A percentile compares a stretch with the other conserved stretches of the same genome.
Evolutionary conservation across 2,113 vertebrate species (phyloP).

Genomic region (Oncorhynchus mykiss): DNA sequence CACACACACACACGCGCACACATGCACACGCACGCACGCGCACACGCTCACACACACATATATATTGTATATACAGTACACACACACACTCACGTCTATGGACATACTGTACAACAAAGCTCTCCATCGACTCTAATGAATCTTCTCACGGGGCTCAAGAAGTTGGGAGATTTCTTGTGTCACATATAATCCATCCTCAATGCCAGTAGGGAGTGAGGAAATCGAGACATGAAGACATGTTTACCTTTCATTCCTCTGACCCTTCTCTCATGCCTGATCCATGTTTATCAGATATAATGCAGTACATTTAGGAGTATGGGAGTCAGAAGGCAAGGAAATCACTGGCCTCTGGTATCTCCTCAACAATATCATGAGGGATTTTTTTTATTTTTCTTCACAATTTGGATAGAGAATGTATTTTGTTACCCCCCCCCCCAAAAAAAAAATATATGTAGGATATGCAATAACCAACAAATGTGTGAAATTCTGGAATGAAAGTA

Average conservation of each 20-base stretch:
- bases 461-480: too few relatives aligned
- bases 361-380: too few relatives aligned
- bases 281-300: conserved; percentile 15
- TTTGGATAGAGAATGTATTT: too few relatives aligned
- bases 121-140: background rate
- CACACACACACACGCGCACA: background rate
- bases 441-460: too few relatives aligned
- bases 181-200: background rate
- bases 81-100: background rate
- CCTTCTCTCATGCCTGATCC: conserved; percentile 15
- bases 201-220: conserved; percentile 11
- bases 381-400: too few relatives aligned
- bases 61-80: background rate
- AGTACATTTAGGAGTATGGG: background rate
- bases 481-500: too few relatives aligned
- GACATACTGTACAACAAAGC: background rate
- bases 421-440: too few relatives aligned
- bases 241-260: conserved; percentile 13
- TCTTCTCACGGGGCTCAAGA: background rate
- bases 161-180: background rate
- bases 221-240: conserved; percentile 9
- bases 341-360: background rate
- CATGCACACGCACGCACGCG: too few relatives aligned
- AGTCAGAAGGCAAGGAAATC: conserved; percentile 1
- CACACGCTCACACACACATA: background rate